Conservation (phyloP, 2,113 vertebrate species). For the Tupaia chinensis region DNA sequence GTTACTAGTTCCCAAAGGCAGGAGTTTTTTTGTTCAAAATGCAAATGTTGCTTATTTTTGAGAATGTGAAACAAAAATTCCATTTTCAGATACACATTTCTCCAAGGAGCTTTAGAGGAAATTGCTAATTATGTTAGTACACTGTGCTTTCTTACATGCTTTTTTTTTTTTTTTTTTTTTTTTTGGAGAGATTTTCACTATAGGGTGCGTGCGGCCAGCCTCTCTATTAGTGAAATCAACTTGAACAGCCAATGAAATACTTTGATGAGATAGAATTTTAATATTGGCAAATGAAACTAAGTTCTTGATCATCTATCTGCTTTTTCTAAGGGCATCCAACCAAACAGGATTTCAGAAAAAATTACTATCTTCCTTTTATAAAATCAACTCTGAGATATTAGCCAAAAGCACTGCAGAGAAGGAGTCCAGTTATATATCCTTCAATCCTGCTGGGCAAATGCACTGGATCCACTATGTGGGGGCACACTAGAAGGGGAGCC, state of each 20-base stretch:
- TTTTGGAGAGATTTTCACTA: no score
- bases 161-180: no score
- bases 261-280: constrained; percentile 78
- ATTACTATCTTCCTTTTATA: constrained; percentile 76
- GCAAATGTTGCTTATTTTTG: constrained; percentile 45
- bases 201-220: no score
- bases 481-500: constrained; percentile 60
- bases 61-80: constrained; percentile 78
- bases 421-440: constrained; percentile 54
- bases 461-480: constrained; percentile 36
- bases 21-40: constrained; percentile 20
- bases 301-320: constrained; percentile 75
- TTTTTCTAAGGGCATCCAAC: constrained; percentile 81
- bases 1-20: not conserved
- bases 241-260: constrained; percentile 78
- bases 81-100: constrained; percentile 77
- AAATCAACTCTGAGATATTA: constrained; percentile 75
- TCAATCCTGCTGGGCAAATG: constrained; percentile 66
- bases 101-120: constrained; percentile 76
- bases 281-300: constrained; percentile 82
- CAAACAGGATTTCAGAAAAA: constrained; percentile 75
- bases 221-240: constrained; percentile 79
- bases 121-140: constrained; percentile 66
- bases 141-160: constrained; percentile 38
- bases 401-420: constrained; percentile 63